Base-by-base conservation (phyloP, 2,797 vertebrate species). In the Neomorphus geoffroyi region DNA sequence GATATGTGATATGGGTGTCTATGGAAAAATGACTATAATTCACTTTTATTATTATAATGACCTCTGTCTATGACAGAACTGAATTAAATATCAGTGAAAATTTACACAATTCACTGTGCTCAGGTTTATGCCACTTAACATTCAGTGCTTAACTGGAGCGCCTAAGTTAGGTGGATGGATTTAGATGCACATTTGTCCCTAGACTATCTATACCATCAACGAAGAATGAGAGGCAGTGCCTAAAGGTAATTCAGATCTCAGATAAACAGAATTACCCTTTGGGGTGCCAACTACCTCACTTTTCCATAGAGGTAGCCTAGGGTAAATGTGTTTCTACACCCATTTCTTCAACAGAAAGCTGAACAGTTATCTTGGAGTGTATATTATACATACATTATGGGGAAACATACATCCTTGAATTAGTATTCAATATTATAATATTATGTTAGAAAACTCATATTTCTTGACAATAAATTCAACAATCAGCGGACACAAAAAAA, bases 21-120 rank as follows among this genome's bases (percentile, higher is more conserved):
- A 57, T 30, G 37, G 54, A 86, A 93, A 95, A 95, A 90, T 56
- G 33, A 80, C 37, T 71, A 61, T 90, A 93, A 95, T 90, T 95
- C 90, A 94, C 74, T 94, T 96, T 95, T 94, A 94, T 96, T 94
- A 93, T 94, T 92, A 86, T 88, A 86, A 93, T 94, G 96, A 93
- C 93, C 83, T 96, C 94, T 90, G 60, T 96, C 71, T 88, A 3
- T 86, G 90, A 94, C 93, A 93, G 60, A 56, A 70, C 80, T 93
- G 88, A 90, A 95, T 97, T 95, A 93, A 94, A 82, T 87, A 96
- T 85, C 86, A 43, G 86, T 84, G 57, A 82, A 39, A 96, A 96
- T 96, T 95, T 96, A 88, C 80, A 94, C 92, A 94, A 96, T 92
- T 94, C 80, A 73, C 70, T 75, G 46, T 88, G 64, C 70, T 72